Evolutionary conservation across 2,888 invertebrate genomes (phyloP), one percentile per base, ranked within the genome.

Genomic region (Folsomia candida): DNA sequence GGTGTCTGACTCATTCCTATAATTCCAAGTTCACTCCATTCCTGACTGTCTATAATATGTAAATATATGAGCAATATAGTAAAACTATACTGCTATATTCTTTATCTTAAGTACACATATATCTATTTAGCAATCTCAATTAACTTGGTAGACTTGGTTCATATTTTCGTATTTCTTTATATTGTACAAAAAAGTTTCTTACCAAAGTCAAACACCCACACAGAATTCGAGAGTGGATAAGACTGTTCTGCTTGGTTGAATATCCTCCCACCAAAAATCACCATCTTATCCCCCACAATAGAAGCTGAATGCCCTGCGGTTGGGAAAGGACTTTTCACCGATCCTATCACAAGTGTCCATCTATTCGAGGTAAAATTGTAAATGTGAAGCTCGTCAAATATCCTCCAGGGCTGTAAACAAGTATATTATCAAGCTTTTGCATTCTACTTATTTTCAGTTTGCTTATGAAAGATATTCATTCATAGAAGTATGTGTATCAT

Each of bases 271-370:
- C 91, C 91, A 85, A 93, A 93, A 27, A 93, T 88, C 70, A 94
- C 87, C 93, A 94, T 93, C 81, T 87, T 87, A 83, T 91, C 88
- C 66, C 88, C 88, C 81, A 92, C 90, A 70, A 97, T 88, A 51
- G 92, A 90, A 11, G 94, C 96, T 6, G 95, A 94, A 84, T 97
- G 97, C 0, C 96, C 96, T 18, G 97, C 96, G 83, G 91, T 91
- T 1, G 91, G 90, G 47, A 92, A 92, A 51, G 91, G 90, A 71
- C 88, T 87, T 72, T 87, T 83, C 51, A 84, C 83, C 22, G 89
- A 54, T 18, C 22, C 86, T 82, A 87, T 88, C 73, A 90, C 85
- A 73, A 87, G 85, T 65, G 86, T 86, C 93, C 97, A 97, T 79
- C 90, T 88, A 83, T 94, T 94, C 26, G 88, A 88, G 73, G 85